These are phyloP conservation scores for Basileuterus tristriatus DNA, from an alignment of 2,797 vertebrate species.

Conservation along the genomic window DNA sequence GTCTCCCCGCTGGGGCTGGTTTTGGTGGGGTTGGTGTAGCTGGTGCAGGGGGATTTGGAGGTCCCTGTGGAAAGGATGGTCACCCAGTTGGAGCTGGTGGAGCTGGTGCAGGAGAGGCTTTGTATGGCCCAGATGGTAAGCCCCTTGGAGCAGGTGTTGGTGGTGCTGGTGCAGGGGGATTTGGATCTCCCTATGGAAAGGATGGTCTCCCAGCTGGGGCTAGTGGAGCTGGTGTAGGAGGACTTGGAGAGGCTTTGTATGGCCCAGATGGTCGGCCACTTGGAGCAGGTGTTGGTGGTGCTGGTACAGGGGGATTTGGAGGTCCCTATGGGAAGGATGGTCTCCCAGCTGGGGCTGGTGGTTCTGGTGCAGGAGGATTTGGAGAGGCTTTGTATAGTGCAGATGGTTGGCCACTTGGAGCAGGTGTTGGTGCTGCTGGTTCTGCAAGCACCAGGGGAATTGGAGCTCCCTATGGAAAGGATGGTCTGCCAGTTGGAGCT, in stretches of 20 bases:
- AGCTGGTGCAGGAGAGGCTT: background rate
- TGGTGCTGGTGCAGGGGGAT: too few relatives aligned
- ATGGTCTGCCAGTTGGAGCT: background rate
- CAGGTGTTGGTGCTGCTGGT: too few relatives aligned
- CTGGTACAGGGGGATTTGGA: accelerated
- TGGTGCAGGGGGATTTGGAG: too few relatives aligned
- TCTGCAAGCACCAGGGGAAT: accelerated
- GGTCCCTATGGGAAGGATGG: background rate
- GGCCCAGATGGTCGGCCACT: background rate
- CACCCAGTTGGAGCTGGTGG: background rate
- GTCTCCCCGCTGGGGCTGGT: too few relatives aligned
- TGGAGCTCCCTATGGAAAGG: accelerated
- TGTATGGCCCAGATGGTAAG: too few relatives aligned
- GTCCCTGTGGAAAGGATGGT: background rate
- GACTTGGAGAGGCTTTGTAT: too few relatives aligned
- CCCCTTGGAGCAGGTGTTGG: too few relatives aligned
- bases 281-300: background rate
- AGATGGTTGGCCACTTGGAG: too few relatives aligned
- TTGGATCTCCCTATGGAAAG: background rate
- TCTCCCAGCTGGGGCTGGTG: accelerated
- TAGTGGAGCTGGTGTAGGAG: too few relatives aligned
- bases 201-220: background rate
- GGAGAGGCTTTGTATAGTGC: too few relatives aligned
- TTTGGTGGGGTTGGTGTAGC: too few relatives aligned
- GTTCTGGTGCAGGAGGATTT: background rate